Base-by-base conservation (phyloP, 1,140 invertebrate species). In the Magallana angulata region DNA sequence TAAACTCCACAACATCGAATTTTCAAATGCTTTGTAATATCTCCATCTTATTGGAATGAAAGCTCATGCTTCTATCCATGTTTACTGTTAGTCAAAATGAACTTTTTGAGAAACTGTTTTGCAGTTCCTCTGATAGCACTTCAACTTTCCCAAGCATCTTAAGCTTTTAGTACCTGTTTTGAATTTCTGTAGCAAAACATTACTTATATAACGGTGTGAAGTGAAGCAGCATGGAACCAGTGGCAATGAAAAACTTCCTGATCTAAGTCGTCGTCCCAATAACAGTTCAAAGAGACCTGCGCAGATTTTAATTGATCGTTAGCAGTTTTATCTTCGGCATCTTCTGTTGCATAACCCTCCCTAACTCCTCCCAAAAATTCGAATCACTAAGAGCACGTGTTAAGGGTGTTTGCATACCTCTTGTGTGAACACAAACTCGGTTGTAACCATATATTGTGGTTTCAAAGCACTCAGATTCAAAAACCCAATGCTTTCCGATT, bases 91-190 rank as follows among this genome's bases (percentile, higher is more conserved):
- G 36, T 48, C 36, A 48, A 48, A 48, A 48, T 5, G 36, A 48
- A 48, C 36, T 48, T 48, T 48, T 48, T 48, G 36, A 48, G 36
- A 48, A 48, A 48, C 36, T 30, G 68, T 24, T 76, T 76, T 76
- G 24, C 18, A 76, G 68, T 12, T 76, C 30, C 68, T 30, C 68
- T 76, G 24, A 8, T 76, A 30, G 24, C 68, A 76, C n/a, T 30
- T 76, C 9, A 11, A 36, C 36, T 4, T 76, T 76, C 68, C 68
- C 68, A 76, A 12, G 24, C 68, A 76, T 36, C 68, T 76, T 76
- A 76, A 76, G 68, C 9, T 36, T 18, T 76, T 76, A 76, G 68
- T 76, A 76, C 68, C 68, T 76, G 68, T 76, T 76, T 76, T 76
- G 68, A 76, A 30, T 76, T 76, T 76, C 68, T 12, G 36, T 30